Base-by-base conservation (phyloP, 2,797 vertebrate genomes). In the Zonotrichia albicollis region DNA sequence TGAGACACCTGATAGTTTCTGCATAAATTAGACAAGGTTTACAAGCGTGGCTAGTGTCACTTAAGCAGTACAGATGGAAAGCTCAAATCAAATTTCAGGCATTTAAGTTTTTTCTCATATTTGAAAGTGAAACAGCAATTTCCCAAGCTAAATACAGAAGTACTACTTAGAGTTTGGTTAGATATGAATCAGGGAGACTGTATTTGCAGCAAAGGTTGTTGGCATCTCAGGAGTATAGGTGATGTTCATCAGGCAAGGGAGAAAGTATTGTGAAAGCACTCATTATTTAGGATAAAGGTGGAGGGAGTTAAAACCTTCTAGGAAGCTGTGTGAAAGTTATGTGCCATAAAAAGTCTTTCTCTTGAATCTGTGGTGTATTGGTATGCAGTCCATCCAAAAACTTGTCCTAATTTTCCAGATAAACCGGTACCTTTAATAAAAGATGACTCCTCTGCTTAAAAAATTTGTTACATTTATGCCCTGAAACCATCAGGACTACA, bases 351-450 rank as follows among this genome's bases (percentile, higher is more conserved):
- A 81, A 45, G 18, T 54, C 29, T 79, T 60, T 57, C 32, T 82
- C 0, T 64, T 66, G 58, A 84, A 40, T 57, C 40, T 48, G 29
- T 78, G 46, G 23, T 76, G 16, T 83, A 45, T 64, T 83, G 45
- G 10, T 89, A 40, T 80, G 42, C 75, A 67, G 40, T 83, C 45
- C 34, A 61, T 93, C 38, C 75, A 80, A 61, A 67, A 87, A n/a
- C 65, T 87, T 92, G 61, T 80, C 65, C 83, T 85, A 71, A 61
- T 95, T 87, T 92, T 87, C 42, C 32, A 80, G 79, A 83, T 74
- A 91, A 89, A 87, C 55, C 71, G 64, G 51, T 79, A 25, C 34
- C 36, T 93, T 83, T 87, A 67, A 65, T 87, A 68, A 85, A 87
- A 80, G 45, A 77, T 91, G 32, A 66, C 32, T 43, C 5, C 2